Conservation (phyloP, 2,888 invertebrate genomes). For the Pheosia tremula region DNA sequence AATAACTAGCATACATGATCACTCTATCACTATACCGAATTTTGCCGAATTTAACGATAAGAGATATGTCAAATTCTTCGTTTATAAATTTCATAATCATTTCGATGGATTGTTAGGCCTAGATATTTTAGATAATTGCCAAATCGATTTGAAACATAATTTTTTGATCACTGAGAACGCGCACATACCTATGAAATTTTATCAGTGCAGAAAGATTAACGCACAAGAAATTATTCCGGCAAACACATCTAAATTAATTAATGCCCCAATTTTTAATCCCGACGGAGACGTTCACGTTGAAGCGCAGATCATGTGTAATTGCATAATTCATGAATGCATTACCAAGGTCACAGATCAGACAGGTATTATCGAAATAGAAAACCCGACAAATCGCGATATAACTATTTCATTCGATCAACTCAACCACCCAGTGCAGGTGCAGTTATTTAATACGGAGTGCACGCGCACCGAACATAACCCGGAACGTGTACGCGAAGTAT, state of each 20-base stretch:
- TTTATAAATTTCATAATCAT: conserved; percentile 40
- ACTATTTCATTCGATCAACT: conserved; percentile 27
- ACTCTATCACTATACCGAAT: conserved; percentile 34
- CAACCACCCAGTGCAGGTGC: conserved; percentile 24
- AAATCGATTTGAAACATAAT: conserved; percentile 31
- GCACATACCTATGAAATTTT: neutral
- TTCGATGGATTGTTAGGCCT: conserved; percentile 41
- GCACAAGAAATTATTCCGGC: conserved; percentile 28
- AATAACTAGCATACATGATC: conserved; percentile 18
- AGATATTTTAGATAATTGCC: conserved; percentile 32
- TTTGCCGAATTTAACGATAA: conserved; percentile 24
- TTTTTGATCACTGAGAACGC: conserved; percentile 16
- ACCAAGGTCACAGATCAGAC: conserved; percentile 35
- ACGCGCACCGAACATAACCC: conserved; percentile 16
- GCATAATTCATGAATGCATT: conserved; percentile 26
- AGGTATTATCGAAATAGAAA: conserved; percentile 14
- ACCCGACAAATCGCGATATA: too few relatives aligned
- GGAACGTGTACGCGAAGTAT: conserved; percentile 21
- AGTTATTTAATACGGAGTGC: conserved; percentile 29
- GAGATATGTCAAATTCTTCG: conserved; percentile 24
- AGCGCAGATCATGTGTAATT: conserved; percentile 31
- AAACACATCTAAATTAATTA: conserved; percentile 26
- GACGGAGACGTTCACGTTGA: conserved; percentile 29
- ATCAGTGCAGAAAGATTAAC: conserved; percentile 7
- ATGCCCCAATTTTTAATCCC: conserved; percentile 23